Conservation (phyloP, 2,797 vertebrate genomes). For the Carcharodon carcharias region DNA sequence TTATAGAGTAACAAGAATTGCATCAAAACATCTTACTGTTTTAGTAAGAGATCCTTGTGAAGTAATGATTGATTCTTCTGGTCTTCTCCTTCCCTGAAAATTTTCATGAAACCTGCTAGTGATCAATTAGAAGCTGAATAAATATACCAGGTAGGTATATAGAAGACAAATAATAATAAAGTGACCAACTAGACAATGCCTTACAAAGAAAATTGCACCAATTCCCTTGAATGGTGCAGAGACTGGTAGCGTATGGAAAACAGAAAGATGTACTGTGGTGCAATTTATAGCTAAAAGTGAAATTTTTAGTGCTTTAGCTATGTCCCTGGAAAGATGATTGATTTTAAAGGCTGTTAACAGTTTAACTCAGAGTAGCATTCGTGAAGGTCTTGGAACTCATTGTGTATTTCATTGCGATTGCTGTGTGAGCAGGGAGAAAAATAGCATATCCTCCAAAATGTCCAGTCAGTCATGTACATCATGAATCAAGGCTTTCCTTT, state of each 20-base stretch:
- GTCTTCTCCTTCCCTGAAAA: neutral
- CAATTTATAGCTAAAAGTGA: neutral
- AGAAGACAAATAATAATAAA: neutral
- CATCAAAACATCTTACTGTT: neutral
- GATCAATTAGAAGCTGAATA: neutral
- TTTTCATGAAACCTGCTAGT: neutral
- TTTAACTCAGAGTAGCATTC: neutral
- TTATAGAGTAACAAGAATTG: neutral
- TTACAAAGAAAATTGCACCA: neutral
- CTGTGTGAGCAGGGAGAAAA: neutral
- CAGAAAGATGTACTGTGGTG: neutral
- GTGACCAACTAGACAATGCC: neutral
- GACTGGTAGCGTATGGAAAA: neutral
- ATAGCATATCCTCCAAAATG: neutral
- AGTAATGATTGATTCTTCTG: neutral
- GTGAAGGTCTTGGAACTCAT: neutral
- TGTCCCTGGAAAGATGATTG: slow-evolving; percentile 22
- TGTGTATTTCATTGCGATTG: neutral
- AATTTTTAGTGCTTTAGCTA: neutral
- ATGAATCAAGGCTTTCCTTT: neutral
- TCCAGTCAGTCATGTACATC: neutral
- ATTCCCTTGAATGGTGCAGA: neutral
- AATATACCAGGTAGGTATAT: neutral
- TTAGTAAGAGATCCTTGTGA: neutral
- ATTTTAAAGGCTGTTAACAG: neutral